phyloP scores from a whole-genome alignment of 1,140 invertebrate genomes.

The Drosophila ficusphila region DNA sequence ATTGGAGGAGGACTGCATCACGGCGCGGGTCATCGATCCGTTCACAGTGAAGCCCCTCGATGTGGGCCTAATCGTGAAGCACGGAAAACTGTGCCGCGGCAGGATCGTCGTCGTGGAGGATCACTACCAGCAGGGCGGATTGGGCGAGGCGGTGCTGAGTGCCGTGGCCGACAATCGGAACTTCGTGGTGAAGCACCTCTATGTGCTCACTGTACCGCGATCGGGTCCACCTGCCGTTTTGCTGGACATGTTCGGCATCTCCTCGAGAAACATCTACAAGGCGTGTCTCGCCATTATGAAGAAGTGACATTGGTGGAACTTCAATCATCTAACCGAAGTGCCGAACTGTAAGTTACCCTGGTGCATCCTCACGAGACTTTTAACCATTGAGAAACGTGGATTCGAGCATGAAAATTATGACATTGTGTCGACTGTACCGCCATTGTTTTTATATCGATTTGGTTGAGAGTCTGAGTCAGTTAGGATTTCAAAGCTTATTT shows the following conservation, averaged over 20 bases:
- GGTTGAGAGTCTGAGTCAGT: too few relatives aligned
- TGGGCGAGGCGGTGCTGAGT: constrained; percentile 96
- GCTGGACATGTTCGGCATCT: constrained; percentile 95
- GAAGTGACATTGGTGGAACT: constrained; percentile 83
- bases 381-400: too few relatives aligned
- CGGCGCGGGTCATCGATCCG: constrained; percentile 94
- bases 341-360: neutral
- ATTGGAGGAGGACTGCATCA: constrained; percentile 89
- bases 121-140: constrained; percentile 96
- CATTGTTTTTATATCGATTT: too few relatives aligned
- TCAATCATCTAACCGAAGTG: too few relatives aligned
- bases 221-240: constrained; percentile 95
- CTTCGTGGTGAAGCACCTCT: constrained; percentile 92
- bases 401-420: too few relatives aligned
- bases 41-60: constrained; percentile 99
- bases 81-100: constrained; percentile 92
- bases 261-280: constrained; percentile 90
- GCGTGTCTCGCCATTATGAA: constrained; percentile 88
- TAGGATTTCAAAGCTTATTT: too few relatives aligned
- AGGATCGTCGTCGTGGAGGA: constrained; percentile 97
- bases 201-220: constrained; percentile 93
- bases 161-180: constrained; percentile 90
- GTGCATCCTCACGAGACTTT: too few relatives aligned
- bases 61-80: constrained; percentile 89
- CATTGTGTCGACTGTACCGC: too few relatives aligned